A percentile compares a stretch with the other conserved stretches of the same genome.
Conservation (phyloP, 92 coral and sea anemone genomes). For the Palythoa grandiflora region DNA sequence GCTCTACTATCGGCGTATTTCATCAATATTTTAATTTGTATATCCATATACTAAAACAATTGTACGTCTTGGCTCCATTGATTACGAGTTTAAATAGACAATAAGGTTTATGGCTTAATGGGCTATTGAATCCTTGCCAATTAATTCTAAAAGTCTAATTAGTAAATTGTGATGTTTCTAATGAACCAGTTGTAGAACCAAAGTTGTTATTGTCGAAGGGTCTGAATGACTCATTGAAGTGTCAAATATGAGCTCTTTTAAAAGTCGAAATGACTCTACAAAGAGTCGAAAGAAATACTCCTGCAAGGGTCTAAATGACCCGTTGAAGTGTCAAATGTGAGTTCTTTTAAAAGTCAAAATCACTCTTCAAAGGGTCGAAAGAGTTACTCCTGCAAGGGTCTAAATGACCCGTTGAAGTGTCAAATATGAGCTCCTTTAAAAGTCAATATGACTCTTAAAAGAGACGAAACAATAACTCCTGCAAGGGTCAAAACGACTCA, state of each 20-base stretch:
- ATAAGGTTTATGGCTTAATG: slow-evolving; percentile 16
- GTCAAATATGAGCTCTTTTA: too few species aligned
- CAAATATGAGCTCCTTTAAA: slow-evolving; percentile 20
- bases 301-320: too few species aligned
- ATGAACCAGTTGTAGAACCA: too few species aligned
- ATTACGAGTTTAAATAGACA: not conserved
- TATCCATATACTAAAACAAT: not conserved
- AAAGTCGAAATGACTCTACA: too few species aligned
- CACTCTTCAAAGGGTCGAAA: slow-evolving; percentile 17
- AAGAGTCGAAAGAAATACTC: too few species aligned
- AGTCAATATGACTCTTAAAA: slow-evolving; percentile 8
- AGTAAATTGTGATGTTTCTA: too few species aligned
- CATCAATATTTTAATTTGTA: slow-evolving; percentile 1
- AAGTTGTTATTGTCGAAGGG: slow-evolving; percentile 5
- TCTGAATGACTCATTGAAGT: too few species aligned
- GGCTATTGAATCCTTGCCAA: slow-evolving; percentile 12
- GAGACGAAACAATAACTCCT: not conserved
- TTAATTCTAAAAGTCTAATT: not conserved
- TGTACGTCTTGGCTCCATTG: not conserved
- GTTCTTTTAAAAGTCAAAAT: slow-evolving; percentile 2
- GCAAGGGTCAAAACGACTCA: not conserved
- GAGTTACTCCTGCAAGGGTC: not conserved
- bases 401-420: slow-evolving; percentile 2
- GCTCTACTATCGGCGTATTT: not conserved
- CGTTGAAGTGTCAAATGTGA: not conserved